Percentiles rank a stretch among this genome's conserved stretches.
These are phyloP conservation scores for Neotoxoptera formosana DNA, from an alignment of 1,140 invertebrate species.

Conservation along the genomic window DNA sequence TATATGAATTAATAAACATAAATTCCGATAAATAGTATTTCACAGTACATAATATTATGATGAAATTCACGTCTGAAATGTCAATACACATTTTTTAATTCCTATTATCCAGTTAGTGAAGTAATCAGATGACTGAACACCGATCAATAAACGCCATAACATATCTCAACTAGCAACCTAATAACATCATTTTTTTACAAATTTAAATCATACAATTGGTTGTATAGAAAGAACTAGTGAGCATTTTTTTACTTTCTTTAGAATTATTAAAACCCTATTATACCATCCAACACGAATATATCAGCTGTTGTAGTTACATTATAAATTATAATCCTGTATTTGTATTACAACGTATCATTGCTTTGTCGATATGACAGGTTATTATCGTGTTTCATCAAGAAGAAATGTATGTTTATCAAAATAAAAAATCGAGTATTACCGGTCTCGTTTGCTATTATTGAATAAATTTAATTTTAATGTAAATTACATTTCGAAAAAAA, in stretches of 20 bases:
- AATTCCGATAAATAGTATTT: background rate
- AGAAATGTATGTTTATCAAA: background rate
- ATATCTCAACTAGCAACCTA: background rate
- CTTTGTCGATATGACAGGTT: background rate
- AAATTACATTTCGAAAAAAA: background rate
- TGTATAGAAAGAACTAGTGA: background rate
- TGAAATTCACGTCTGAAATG: background rate
- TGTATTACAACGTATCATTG: background rate
- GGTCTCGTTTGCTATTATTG: background rate
- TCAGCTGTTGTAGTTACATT: background rate
- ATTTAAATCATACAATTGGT: background rate
- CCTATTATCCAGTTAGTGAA: background rate
- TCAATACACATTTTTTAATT: background rate
- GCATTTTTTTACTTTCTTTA: background rate
- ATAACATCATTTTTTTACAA: background rate
- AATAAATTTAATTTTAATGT: slow-evolving; percentile 10
- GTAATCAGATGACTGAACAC: background rate
- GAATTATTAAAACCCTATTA: background rate
- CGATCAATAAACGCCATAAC: background rate
- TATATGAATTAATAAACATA: background rate
- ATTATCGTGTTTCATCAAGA: background rate
- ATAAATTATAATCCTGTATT: slow-evolving; percentile 12
- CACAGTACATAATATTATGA: background rate
- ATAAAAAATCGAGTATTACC: slow-evolving; percentile 11
- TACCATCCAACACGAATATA: background rate